Base-by-base conservation (phyloP, 1,140 invertebrate species). In the Lordiphosa stackelbergi region DNA sequence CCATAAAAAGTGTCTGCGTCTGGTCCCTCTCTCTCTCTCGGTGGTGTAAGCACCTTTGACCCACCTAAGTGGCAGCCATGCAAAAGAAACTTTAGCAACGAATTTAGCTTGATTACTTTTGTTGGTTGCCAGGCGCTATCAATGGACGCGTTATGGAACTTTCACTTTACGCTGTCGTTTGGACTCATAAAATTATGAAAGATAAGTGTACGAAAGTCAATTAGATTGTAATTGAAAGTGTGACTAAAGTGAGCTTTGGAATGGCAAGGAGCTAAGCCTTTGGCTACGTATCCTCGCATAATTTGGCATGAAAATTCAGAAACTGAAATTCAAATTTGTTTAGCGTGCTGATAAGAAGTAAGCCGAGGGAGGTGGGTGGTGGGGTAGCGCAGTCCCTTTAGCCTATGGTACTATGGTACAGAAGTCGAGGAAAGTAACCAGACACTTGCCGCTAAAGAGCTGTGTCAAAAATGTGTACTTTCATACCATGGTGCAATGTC, bases 1-100 rank as follows among this genome's bases (percentile, higher is more conserved):
- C 63, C 78, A 77, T 84, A 83, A 83, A 81, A 83, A 84, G 78
- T 66, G 77, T 83, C 77, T 83, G 77, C 65, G 77, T 66, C 65
- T 69, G 55, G 24, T 53, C 49, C 49, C 48, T 66, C 52, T 40
- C 28, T 56, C 22, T 66, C 47, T 40, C 28, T 55, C 22, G 36
- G 9, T 24, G 41, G 54, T 58, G 43, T 54, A 22, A 16, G 28
- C 13, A 66, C 72, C 72, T 71, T 81, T 83, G 63, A 74, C 75
- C 74, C 57, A 71, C 19, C 75, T 66, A 79, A 79, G 68, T 68
- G 70, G 45, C 59, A 72, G 59, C 11, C 77, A 83, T 72, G 75
- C 72, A 83, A 81, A 81, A 31, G 28, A 65, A 56, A 47, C 64
- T 48, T 46, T 16, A 45, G 31, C 53, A 49, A 54, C 48, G 57